A percentile compares a stretch with the other conserved stretches of the same genome.
These are phyloP conservation scores for Cotesia typhae DNA, from an alignment of 1,140 invertebrate species.

Conservation along the genomic window DNA sequence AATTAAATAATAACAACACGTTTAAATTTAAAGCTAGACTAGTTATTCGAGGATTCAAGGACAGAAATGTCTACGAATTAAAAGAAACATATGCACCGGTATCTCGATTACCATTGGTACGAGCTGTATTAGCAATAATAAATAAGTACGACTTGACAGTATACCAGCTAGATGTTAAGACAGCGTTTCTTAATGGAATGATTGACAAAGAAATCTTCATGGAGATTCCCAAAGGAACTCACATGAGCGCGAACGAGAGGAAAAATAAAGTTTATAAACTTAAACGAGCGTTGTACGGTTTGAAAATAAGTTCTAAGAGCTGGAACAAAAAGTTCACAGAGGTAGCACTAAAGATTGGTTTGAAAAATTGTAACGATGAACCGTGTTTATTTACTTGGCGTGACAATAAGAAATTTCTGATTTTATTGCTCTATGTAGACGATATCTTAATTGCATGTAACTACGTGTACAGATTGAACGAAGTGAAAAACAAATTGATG, in stretches of 20 bases:
- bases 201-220: conserved; percentile 60
- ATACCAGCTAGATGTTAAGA: conserved; percentile 54
- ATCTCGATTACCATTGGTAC: too few species aligned
- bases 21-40: too few species aligned
- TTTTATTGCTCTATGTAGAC: conserved; percentile 33
- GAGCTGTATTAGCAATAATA: not conserved
- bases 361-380: conserved; percentile 43
- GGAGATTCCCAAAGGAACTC: conserved; percentile 50
- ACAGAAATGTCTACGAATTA: too few species aligned
- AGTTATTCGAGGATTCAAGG: too few species aligned
- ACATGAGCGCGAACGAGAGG: not conserved
- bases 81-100: too few species aligned
- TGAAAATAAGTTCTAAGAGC: conserved; percentile 48
- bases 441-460: conserved; percentile 34
- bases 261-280: conserved; percentile 41
- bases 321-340: conserved; percentile 47
- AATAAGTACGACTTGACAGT: conserved; percentile 43
- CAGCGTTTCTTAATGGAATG: conserved; percentile 52
- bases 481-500: conserved; percentile 26
- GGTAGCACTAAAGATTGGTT: conserved; percentile 35
- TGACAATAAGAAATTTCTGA: conserved; percentile 23
- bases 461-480: conserved; percentile 14
- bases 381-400: conserved; percentile 52
- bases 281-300: conserved; percentile 50
- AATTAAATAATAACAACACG: too few species aligned